Percentiles rank a stretch among this genome's conserved stretches.
Evolutionary conservation across 2,888 invertebrate genomes (phyloP).

Genomic region (Xanthia togata): DNA sequence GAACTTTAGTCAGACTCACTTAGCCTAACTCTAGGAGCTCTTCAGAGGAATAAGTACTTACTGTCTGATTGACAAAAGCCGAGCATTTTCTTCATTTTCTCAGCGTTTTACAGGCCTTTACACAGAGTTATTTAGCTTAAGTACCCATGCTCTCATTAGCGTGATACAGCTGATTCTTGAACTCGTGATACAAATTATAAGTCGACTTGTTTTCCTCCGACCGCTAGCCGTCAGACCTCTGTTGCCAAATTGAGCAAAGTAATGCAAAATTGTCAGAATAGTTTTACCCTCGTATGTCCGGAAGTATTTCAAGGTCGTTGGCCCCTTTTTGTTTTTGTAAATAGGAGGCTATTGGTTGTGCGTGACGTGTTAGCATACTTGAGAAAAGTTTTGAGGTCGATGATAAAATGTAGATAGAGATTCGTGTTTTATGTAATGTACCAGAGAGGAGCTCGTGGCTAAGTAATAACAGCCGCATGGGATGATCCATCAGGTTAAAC

Average conservation of each 20-base stretch:
- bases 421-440: background rate
- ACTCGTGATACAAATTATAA: background rate
- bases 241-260: constrained; percentile 14
- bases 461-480: too few species aligned
- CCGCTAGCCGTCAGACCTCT: background rate
- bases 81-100: background rate
- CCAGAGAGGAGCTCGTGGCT: background rate
- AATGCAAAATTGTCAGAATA: constrained; percentile 23
- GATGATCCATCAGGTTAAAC: too few species aligned
- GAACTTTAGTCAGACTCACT: background rate
- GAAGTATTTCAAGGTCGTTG: constrained; percentile 41
- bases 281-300: constrained; percentile 22
- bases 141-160: background rate
- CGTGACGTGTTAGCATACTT: background rate
- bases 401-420: background rate
- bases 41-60: too few species aligned
- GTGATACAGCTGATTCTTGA: background rate
- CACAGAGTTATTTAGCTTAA: constrained; percentile 11
- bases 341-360: background rate
- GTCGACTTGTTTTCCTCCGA: constrained; percentile 2
- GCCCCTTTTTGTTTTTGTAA: constrained; percentile 24
- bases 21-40: background rate
- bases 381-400: background rate
- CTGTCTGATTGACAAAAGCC: background rate
- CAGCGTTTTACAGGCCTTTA: background rate